A percentile compares a stretch with the other conserved stretches of the same genome.
These are phyloP conservation scores for Hemibagrus wyckioides DNA, from an alignment of 2,113 vertebrate species.

Conservation along the genomic window DNA sequence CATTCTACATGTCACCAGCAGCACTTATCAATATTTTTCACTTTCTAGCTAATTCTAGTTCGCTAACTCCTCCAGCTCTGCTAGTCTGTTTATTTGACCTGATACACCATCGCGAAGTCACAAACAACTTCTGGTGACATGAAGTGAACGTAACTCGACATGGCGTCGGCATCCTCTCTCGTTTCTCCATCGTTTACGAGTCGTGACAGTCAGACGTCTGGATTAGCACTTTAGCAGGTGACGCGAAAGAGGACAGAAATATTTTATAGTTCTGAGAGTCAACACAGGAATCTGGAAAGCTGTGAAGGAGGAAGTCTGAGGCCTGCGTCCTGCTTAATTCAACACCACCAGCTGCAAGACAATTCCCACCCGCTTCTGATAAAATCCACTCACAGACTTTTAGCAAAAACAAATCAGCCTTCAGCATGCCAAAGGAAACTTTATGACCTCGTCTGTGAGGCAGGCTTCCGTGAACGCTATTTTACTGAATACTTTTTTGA, in stretches of 20 bases:
- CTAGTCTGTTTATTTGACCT: not conserved
- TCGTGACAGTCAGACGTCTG: constrained; percentile 38
- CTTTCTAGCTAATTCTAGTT: not conserved
- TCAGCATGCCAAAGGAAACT: not conserved
- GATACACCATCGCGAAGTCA: not conserved
- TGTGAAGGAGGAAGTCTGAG: not conserved
- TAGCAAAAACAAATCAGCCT: not conserved
- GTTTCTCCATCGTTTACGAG: constrained; percentile 8
- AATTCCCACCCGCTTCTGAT: not conserved
- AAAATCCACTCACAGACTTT: not conserved
- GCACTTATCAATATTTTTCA: too few species aligned
- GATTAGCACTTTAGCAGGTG: constrained; percentile 31
- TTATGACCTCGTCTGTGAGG: not conserved
- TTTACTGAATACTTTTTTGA: not conserved
- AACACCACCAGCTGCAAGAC: not conserved
- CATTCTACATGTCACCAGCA: too few species aligned
- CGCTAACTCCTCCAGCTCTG: not conserved
- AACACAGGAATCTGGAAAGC: not conserved
- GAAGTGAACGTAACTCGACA: not conserved
- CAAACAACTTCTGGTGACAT: not conserved
- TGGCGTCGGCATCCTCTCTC: not conserved
- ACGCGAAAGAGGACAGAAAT: constrained; percentile 6
- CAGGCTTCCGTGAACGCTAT: not conserved
- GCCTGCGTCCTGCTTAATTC: constrained; percentile 9
- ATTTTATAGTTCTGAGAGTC: constrained; percentile 26